Evolutionary conservation across 2,888 invertebrate genomes (phyloP).

Genomic region (Erebia aethiops): DNA sequence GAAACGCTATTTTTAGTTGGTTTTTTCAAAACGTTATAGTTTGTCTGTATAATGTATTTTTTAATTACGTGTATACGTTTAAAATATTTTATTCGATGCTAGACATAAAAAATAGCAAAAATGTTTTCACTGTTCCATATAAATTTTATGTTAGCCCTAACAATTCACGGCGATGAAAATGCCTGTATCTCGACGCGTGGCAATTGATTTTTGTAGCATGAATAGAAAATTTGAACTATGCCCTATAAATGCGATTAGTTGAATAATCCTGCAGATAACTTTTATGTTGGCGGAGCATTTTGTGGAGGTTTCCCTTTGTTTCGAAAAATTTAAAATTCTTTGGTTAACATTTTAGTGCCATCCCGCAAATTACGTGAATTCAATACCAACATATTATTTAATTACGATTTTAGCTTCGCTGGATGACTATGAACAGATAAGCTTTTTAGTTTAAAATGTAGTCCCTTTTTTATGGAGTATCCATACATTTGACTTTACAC

Average conservation of each 20-base stretch:
- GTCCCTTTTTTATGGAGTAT: too few species aligned
- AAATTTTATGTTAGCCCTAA: slow-evolving; percentile 6
- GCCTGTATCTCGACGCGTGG: slow-evolving; percentile 16
- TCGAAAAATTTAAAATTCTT: slow-evolving; percentile 20
- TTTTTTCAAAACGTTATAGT: too few species aligned
- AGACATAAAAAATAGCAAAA: neutral
- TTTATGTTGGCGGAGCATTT: slow-evolving; percentile 5
- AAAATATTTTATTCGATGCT: neutral
- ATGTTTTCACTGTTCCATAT: slow-evolving; percentile 2
- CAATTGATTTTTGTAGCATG: slow-evolving; percentile 19
- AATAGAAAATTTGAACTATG: slow-evolving; percentile 26
- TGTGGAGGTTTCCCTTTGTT: slow-evolving; percentile 8
- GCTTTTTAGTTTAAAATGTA: neutral
- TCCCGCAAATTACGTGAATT: slow-evolving; percentile 16
- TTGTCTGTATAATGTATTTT: neutral
- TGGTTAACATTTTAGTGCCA: neutral
- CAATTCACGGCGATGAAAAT: slow-evolving; percentile 15
- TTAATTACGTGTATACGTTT: neutral
- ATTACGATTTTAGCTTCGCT: too few species aligned
- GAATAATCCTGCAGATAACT: slow-evolving; percentile 10
- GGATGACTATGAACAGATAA: neutral
- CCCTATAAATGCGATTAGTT: slow-evolving; percentile 21
- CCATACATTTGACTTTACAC: too few species aligned
- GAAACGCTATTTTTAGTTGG: too few species aligned
- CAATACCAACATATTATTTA: neutral